Evolutionary conservation across 2,888 invertebrate genomes (phyloP), one percentile per base, ranked within the genome.

Genomic region (Leptura quadrifasciata): DNA sequence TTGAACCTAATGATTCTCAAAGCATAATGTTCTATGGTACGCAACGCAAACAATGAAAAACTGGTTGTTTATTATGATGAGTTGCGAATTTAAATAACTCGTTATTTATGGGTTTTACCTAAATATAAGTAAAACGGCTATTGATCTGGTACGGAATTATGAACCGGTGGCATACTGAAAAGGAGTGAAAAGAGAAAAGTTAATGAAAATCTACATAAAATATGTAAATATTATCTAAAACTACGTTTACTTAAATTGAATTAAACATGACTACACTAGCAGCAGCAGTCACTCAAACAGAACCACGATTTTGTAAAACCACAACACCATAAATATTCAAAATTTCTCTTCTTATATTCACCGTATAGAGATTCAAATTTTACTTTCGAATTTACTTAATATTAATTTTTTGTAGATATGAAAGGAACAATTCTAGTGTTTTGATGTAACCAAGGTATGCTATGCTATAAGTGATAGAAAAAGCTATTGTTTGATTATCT

Each of bases 11-110:
- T n/a, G 15, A 47, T 47, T 47, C n/a, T 3, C n/a, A n/a, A 2
- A 47, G 47, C 47, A 47, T n/a, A 47, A 47, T 47, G n/a, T 47
- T 47, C n/a, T 5, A 47, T n/a, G 47, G 47, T 47, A 47, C 47
- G 6, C 15, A 47, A 47, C n/a, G n/a, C n/a, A 47, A 15, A 47
- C n/a, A 47, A 47, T 47, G n/a, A 47, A 47, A 47, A 47, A 47
- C 47, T 47, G n/a, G 47, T 39, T 39, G 39, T 47, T 47, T 47
- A 47, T 47, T 47, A n/a, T n/a, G 47, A 47, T 47, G 47, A 39
- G 35, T 39, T 39, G 47, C 1, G 17, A 47, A 47, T 47, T 5
- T 15, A 47, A 47, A 47, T 47, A 39, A 39, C 39, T 39, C 12
- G 39, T 12, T 35, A 35, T 35, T 39, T 47, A 47, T 47, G 47